Percentiles rank a stretch among this genome's conserved stretches.
phyloP scores from a whole-genome alignment of 2,888 invertebrate species.

The Busseola fusca region DNA sequence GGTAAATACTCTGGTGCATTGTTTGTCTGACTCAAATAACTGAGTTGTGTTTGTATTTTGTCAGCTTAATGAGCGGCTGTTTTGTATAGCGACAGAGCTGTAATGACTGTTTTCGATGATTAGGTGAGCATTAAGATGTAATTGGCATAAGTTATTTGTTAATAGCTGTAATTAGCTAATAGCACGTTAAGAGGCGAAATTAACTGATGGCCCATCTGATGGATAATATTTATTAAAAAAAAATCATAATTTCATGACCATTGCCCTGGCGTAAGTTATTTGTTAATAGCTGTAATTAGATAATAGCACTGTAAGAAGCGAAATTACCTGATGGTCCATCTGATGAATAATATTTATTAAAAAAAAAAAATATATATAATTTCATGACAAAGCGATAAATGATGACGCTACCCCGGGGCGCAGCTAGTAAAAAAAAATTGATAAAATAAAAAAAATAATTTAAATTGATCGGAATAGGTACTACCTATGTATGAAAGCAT shows the following conservation, averaged over 20 bases:
- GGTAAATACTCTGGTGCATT: constrained; percentile 42
- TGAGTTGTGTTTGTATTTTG: constrained; percentile 2
- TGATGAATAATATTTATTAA: too few species aligned
- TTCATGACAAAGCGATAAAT: too few species aligned
- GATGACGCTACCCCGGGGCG: too few species aligned
- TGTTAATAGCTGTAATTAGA: too few species aligned
- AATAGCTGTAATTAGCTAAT: not conserved
- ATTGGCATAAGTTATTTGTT: not conserved
- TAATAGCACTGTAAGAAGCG: too few species aligned
- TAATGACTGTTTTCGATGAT: constrained; percentile 11
- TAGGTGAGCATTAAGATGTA: not conserved
- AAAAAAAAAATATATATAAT: too few species aligned
- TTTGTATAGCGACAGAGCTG: not conserved
- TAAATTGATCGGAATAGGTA: not conserved
- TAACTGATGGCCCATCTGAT: not conserved
- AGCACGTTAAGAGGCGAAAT: not conserved
- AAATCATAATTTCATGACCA: not conserved
- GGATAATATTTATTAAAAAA: too few species aligned
- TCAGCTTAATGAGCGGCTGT: constrained; percentile 15
- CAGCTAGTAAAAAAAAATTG: too few species aligned
- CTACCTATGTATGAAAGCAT: not conserved
- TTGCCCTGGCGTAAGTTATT: too few species aligned
- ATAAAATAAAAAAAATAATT: too few species aligned
- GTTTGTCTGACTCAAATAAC: constrained; percentile 36
- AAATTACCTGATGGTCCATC: too few species aligned